phyloP scores from a whole-genome alignment of 2,113 vertebrate species.

The Otis tarda region DNA sequence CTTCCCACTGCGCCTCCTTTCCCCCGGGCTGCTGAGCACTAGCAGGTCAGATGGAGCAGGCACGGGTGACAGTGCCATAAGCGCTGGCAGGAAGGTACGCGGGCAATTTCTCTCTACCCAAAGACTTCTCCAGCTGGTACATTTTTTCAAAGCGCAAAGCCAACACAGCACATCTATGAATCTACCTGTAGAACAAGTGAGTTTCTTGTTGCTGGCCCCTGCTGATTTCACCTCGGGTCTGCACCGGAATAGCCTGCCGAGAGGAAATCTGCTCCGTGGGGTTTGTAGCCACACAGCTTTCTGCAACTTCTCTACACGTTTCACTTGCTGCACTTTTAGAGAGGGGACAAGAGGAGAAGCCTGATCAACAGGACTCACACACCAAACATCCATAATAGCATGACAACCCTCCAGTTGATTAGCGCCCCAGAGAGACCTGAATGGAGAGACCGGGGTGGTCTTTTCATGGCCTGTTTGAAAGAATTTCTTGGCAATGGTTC shows the following conservation, averaged over 20 bases:
- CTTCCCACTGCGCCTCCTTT: background rate
- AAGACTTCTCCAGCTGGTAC: background rate
- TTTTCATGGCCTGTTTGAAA: conserved; percentile 33
- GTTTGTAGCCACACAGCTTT: background rate
- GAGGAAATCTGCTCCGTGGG: background rate
- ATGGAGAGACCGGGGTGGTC: background rate
- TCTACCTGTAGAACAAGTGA: background rate
- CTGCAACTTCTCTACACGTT: background rate
- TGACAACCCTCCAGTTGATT: background rate
- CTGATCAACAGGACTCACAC: background rate
- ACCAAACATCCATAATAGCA: background rate
- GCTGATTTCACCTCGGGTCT: background rate
- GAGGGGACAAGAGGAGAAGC: background rate
- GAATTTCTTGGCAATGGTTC: conserved; percentile 48
- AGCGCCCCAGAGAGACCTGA: background rate
- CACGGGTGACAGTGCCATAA: background rate
- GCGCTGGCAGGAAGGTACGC: background rate
- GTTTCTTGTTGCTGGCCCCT: background rate
- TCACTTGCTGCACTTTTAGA: background rate
- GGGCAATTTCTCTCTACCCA: background rate
- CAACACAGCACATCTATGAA: background rate
- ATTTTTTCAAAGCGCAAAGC: background rate
- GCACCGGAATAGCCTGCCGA: background rate
- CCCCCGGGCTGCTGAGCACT: background rate
- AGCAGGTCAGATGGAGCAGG: background rate